Evolutionary conservation across 2,888 invertebrate species (phyloP).

Genomic region (Caenorhabditis afra): DNA sequence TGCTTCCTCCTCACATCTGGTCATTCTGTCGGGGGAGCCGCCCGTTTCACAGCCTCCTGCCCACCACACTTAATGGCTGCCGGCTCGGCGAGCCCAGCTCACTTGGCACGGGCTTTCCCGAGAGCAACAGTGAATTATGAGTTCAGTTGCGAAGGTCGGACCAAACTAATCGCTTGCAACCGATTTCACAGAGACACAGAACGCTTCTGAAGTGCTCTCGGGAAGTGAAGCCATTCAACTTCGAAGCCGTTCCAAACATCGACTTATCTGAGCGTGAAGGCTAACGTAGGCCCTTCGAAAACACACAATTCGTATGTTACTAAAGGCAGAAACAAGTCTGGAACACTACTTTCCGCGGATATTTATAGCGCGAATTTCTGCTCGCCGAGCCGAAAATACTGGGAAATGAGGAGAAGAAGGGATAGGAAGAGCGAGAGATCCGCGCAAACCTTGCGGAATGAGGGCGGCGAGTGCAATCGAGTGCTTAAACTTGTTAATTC

Average conservation of each 20-base stretch:
- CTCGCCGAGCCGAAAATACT: not conserved
- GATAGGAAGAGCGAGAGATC: not conserved
- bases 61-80: slow-evolving; percentile 31
- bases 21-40: slow-evolving; percentile 10
- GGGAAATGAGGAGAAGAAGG: not conserved
- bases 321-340: not conserved
- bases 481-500: slow-evolving; percentile 52
- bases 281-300: slow-evolving; percentile 2
- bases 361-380: not conserved
- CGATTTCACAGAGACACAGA: slow-evolving; percentile 1
- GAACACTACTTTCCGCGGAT: not conserved
- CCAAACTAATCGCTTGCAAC: not conserved
- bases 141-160: no score
- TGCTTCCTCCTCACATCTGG: slow-evolving; percentile 29
- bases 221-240: slow-evolving; percentile 16
- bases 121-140: no score
- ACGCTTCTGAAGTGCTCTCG: slow-evolving; percentile 2
- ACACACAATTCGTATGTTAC: slow-evolving; percentile 13
- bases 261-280: slow-evolving; percentile 28
- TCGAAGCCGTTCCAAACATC: slow-evolving; percentile 16
- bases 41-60: slow-evolving; percentile 14
- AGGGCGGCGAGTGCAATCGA: slow-evolving; percentile 33
- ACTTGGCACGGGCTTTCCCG: no score
- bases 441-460: slow-evolving; percentile 14
- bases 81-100: slow-evolving; percentile 11